Evolutionary conservation across 1,140 invertebrate species (phyloP).

Genomic region (Drosophila ambigua): DNA sequence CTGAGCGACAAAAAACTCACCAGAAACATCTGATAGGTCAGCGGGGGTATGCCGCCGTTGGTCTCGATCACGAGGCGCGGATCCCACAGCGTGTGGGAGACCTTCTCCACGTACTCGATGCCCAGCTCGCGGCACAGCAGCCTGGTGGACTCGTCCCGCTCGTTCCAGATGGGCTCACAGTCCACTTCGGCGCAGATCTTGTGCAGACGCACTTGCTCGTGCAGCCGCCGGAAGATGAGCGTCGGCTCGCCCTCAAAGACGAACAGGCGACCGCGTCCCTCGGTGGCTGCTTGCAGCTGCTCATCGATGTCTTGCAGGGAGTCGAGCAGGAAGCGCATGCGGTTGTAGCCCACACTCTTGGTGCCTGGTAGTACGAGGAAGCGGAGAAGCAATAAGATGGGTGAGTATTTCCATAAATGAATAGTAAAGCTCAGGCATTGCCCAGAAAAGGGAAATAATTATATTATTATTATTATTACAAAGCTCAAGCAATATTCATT

Average conservation of each 20-base stretch:
- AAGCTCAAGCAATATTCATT: too few species aligned
- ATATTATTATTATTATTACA: too few species aligned
- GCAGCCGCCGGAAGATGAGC: slow-evolving; percentile 86
- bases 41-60: slow-evolving; percentile 89
- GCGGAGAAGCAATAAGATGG: background rate
- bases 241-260: slow-evolving; percentile 88
- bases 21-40: slow-evolving; percentile 90
- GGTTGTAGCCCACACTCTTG: slow-evolving; percentile 87
- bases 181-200: slow-evolving; percentile 89
- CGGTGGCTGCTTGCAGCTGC: slow-evolving; percentile 84
- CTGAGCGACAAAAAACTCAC: slow-evolving; percentile 68
- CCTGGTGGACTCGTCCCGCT: slow-evolving; percentile 87
- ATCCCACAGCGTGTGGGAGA: slow-evolving; percentile 90
- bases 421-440: background rate
- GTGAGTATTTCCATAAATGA: background rate
- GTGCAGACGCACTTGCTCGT: slow-evolving; percentile 86
- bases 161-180: slow-evolving; percentile 89
- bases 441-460: too few species aligned
- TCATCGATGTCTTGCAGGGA: slow-evolving; percentile 88
- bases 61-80: slow-evolving; percentile 87
- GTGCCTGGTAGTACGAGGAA: slow-evolving; percentile 84
- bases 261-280: slow-evolving; percentile 85
- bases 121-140: slow-evolving; percentile 85
- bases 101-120: slow-evolving; percentile 86
- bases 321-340: slow-evolving; percentile 89